A percentile compares a stretch with the other conserved stretches of the same genome.
Evolutionary conservation across 2,888 invertebrate species (phyloP).

Genomic region (Trypoxylon attenuatum): DNA sequence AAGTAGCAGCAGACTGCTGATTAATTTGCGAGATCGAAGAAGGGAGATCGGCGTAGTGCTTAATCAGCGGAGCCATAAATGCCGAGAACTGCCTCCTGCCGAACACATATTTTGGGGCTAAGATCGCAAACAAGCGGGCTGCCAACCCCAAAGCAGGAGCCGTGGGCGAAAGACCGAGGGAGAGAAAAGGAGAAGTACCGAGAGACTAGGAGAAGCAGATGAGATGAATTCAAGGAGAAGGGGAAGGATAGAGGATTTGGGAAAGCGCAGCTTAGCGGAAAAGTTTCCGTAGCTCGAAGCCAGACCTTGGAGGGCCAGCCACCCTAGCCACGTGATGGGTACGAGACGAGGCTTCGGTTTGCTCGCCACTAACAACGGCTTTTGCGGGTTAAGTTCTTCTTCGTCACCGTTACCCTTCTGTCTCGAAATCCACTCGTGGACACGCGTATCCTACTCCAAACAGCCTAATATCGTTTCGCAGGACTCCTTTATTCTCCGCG

Average conservation of each 20-base stretch:
- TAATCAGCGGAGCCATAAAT: neutral
- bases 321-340: neutral
- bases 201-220: neutral
- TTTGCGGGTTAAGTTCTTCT: neutral
- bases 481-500: too few species aligned
- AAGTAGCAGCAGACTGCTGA: neutral
- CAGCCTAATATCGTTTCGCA: too few species aligned
- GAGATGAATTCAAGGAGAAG: neutral
- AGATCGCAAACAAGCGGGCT: neutral
- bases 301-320: constrained; percentile 9
- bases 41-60: neutral
- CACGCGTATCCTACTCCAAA: neutral
- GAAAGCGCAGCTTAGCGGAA: constrained; percentile 41
- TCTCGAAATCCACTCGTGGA: neutral
- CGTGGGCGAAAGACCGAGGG: neutral
- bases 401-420: too few species aligned
- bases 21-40: neutral
- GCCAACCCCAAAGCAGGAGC: neutral
- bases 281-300: constrained; percentile 27
- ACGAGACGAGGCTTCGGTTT: constrained; percentile 12
- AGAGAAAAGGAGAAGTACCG: neutral
- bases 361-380: constrained; percentile 19
- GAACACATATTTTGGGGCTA: neutral
- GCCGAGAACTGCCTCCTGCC: neutral
- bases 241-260: constrained; percentile 26